A percentile compares a stretch with the other conserved stretches of the same genome.
phyloP scores from a whole-genome alignment of 2,888 invertebrate genomes.

The Eilema griseolum region DNA sequence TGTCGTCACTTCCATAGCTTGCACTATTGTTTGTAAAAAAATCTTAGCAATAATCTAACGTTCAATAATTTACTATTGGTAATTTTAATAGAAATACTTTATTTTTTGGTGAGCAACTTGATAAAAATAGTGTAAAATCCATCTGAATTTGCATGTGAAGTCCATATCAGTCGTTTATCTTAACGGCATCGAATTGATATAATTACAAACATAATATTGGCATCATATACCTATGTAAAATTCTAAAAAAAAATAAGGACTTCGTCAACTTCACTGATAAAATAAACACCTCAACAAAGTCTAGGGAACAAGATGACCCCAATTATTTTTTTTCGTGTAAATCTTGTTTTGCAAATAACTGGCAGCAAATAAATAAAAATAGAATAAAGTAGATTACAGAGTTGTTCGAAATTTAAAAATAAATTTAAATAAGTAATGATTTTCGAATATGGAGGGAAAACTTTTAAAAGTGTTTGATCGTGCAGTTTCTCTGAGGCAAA shows the following conservation, averaged over 20 bases:
- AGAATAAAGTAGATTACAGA: too few species aligned
- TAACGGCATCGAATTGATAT: constrained; percentile 33
- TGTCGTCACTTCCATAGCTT: constrained; percentile 79
- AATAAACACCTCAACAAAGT: too few species aligned
- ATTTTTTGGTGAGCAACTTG: background rate
- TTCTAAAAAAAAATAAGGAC: background rate
- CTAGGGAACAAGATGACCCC: too few species aligned
- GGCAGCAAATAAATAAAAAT: too few species aligned
- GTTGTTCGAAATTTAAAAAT: too few species aligned
- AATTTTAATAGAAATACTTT: constrained; percentile 31
- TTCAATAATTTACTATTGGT: constrained; percentile 48
- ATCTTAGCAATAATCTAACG: constrained; percentile 68
- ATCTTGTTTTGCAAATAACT: too few species aligned
- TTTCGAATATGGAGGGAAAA: too few species aligned
- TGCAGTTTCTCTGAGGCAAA: too few species aligned
- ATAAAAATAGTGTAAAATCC: constrained; percentile 36
- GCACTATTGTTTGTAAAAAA: constrained; percentile 74
- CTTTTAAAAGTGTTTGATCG: too few species aligned
- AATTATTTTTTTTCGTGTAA: too few species aligned
- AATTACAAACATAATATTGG: background rate
- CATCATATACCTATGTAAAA: background rate
- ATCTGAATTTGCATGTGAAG: constrained; percentile 48
- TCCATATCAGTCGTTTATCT: constrained; percentile 66
- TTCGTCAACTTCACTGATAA: background rate
- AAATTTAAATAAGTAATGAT: too few species aligned